Base-by-base conservation (phyloP, 2,113 vertebrate species). In the Bufo gargarizans region DNA sequence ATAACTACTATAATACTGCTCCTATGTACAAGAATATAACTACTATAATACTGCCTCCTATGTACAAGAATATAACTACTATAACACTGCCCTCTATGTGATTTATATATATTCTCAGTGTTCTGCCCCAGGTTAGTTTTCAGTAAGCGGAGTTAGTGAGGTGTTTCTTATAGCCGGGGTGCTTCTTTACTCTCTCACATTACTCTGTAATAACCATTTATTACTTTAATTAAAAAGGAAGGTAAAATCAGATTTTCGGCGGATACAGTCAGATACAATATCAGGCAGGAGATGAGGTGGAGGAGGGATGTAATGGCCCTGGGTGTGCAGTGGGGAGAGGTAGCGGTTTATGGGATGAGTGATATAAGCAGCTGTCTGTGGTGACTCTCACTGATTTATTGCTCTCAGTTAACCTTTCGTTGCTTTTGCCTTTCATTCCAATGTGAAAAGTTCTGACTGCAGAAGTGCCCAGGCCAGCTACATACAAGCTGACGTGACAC, bases 261-360 rank as follows among this genome's bases (percentile, higher is more conserved):
- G 4, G 49, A 4, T 53, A n/a, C 19, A 19, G 47, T 47, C 47
- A 77, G 76, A 77, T 53, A 77, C 9, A 77, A 53, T 53, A 12
- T 53, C 12, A 53, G 47, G 76, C 19, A n/a, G 76, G 11, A 53
- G 47, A 53, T 50, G 47, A 53, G 56, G 79, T 4, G 58, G 33
- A 63, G 79, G 56, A 82, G 58, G 9, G 4, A 63, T 4, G 10
- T 59, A 59, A 13, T 11, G 43, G 56, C 19, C 0, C 43, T 58
- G 59, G 22, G 22, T 4, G 11, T 45, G 14, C 58, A 19, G 79
- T 13, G 13, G 22, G 82, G 49, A 84, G 56, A 61, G 33, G 74
- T 71, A 65, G 50, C 43, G 20, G 12, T 76, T 76, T 85, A 85
- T 86, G 56, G 61, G 45, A 19, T 86, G 84, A 86, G 33, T 86